Base-by-base conservation (phyloP, 2,113 vertebrate genomes). In the Syngnathus typhle region DNA sequence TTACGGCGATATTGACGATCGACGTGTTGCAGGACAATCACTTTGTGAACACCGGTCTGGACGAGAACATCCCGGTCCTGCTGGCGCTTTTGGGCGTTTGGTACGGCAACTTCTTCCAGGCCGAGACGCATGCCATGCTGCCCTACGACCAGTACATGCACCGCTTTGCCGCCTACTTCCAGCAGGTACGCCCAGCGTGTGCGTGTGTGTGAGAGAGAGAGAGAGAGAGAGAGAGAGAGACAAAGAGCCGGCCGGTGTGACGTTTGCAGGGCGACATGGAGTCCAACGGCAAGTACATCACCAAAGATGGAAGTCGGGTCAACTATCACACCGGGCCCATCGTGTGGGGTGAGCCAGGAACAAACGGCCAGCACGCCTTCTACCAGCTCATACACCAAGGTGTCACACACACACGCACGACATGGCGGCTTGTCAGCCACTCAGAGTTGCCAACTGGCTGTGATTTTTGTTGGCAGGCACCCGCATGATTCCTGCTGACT, bases 351-450 rank as follows among this genome's bases (percentile, higher is more conserved):
- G 97, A 99, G 68, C 97, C 97, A 0, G 97, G 97, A 69, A 99
- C 97, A 83, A 98, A 99, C 0, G 96, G 97, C 4, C 96, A 99
- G 74, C 97, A 99, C 7, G 97, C 97, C 39, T 98, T 98, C 88
- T 98, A 98, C 84, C 95, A 98, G 90, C 96, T 98, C 52, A 98
- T 99, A 77, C 96, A 99, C 82, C 96, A 98, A 93, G 97, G 96
- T 98, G 13, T 12, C 44, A 18, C 6, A 38, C 51, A 37, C 16
- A 8, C 37, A 44, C n/a, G 18, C 43, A 44, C 23, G 9, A 46
- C 47, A 15, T 15, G 18, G 2, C 39, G 9, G 39, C 39, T 39
- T 39, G 4, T 46, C 43, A 12, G 43, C 43, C 12, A 15, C 12
- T 5, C 12, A 15, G 4, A 46, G 13, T 15, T 5, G 44, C 4